Percentiles rank a stretch among this genome's conserved stretches.
phyloP scores from a whole-genome alignment of 2,888 invertebrate genomes.

The Hypercompe scribonia region DNA sequence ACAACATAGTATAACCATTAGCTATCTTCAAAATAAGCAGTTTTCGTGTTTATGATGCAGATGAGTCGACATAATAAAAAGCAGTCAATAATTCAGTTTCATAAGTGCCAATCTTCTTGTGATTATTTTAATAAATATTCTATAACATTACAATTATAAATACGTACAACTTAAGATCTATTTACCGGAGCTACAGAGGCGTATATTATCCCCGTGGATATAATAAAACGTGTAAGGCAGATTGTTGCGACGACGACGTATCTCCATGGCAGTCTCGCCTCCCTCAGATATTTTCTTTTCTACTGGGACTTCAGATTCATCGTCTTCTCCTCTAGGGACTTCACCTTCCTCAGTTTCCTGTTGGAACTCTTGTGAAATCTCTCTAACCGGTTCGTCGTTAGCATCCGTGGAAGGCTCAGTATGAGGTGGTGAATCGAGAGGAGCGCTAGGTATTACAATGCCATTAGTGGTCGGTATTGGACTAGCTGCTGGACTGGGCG shows the following conservation, averaged over 20 bases:
- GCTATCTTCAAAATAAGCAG: no score
- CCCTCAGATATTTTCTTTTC: neutral
- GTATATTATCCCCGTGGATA: conserved; percentile 94
- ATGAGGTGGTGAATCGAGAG: conserved; percentile 15
- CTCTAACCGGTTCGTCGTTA: neutral
- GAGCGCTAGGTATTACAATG: conserved; percentile 10
- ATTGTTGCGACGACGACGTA: conserved; percentile 65
- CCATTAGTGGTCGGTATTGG: neutral
- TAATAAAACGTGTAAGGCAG: conserved; percentile 91
- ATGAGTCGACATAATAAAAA: no score
- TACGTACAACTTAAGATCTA: no score
- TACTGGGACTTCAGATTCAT: neutral
- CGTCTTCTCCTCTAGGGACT: neutral
- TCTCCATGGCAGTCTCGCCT: neutral
- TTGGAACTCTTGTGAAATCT: neutral
- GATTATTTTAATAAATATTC: no score
- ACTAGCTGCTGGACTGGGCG: conserved; percentile 4
- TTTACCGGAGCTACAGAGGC: conserved; percentile 83
- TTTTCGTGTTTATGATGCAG: no score
- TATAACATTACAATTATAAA: no score
- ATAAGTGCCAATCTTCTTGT: no score
- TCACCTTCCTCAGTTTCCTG: neutral
- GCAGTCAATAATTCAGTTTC: no score
- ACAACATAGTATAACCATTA: no score
- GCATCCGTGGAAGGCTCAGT: conserved; percentile 6